These are phyloP conservation scores for Trachemys scripta DNA, from an alignment of 2,113 vertebrate genomes.

Conservation along the genomic window DNA sequence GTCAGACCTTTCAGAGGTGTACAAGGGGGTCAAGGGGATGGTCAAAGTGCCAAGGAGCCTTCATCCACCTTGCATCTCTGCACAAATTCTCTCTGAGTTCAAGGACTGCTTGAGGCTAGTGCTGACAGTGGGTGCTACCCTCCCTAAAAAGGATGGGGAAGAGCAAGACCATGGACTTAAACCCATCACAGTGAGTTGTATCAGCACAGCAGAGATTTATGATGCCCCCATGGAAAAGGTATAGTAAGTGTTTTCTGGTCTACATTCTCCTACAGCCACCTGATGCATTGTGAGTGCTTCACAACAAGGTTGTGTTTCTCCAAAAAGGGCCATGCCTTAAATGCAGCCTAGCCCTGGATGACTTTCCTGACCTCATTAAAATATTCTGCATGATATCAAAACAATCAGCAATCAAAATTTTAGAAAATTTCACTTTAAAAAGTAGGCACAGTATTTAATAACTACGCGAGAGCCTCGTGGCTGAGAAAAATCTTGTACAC, in stretches of 20 bases:
- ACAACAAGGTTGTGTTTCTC: neutral
- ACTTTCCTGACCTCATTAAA: neutral
- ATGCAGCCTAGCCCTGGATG: neutral
- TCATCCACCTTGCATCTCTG: neutral
- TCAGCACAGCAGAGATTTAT: neutral
- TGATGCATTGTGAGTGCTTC: neutral
- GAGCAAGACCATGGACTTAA: neutral
- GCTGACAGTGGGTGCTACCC: neutral
- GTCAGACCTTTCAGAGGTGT: neutral
- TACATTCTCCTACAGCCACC: neutral
- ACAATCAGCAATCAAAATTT: neutral
- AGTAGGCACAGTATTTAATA: neutral
- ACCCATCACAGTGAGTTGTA: neutral
- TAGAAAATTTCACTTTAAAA: neutral
- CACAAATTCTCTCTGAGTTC: neutral
- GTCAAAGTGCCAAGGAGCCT: neutral
- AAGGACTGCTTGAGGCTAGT: neutral
- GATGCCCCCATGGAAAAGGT: no score
- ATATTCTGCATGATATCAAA: neutral
- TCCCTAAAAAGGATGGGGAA: neutral
- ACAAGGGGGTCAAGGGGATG: fast-evolving
- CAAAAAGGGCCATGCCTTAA: neutral
- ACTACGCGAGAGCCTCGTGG: neutral
- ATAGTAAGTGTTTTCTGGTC: neutral
- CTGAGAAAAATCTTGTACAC: neutral